A percentile compares a stretch with the other conserved stretches of the same genome.
These are phyloP conservation scores for Leptopilina drosophilae DNA, from an alignment of 2,888 invertebrate species.

Conservation along the genomic window DNA sequence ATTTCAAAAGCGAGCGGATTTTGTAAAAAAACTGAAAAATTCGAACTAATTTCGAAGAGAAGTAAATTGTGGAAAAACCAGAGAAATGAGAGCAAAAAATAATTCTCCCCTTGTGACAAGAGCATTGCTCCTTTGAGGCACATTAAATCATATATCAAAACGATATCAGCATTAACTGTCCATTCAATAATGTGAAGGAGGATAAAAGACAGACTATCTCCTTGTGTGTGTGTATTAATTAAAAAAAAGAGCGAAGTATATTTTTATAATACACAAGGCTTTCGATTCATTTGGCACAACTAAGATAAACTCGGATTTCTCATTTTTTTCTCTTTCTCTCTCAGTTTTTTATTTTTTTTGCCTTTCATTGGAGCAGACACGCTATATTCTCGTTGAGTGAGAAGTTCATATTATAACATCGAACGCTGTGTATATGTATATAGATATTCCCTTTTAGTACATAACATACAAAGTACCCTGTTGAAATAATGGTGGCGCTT, in stretches of 20 bases:
- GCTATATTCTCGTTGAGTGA: constrained; percentile 17
- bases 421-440: neutral
- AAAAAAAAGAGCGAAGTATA: neutral
- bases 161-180: too few relatives aligned
- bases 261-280: constrained; percentile 5
- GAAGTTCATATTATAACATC: constrained; percentile 9
- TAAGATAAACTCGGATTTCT: neutral
- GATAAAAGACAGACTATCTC: constrained; percentile 13
- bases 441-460: neutral
- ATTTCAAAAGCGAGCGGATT: too few relatives aligned
- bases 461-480: constrained; percentile 5
- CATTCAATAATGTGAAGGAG: neutral
- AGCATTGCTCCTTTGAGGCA: too few relatives aligned
- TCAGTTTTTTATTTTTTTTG: neutral
- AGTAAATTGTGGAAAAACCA: too few relatives aligned
- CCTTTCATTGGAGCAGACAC: neutral
- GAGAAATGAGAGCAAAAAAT: too few relatives aligned
- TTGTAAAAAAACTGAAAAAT: too few relatives aligned
- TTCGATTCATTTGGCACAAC: constrained; percentile 13
- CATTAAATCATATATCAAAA: too few relatives aligned
- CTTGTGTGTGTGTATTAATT: neutral
- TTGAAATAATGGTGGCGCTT: constrained; percentile 20
- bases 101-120: too few relatives aligned
- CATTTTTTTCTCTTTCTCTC: neutral
- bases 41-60: too few relatives aligned